phyloP scores from a whole-genome alignment of 2,888 invertebrate genomes.

The Spilosoma lubricipeda region DNA sequence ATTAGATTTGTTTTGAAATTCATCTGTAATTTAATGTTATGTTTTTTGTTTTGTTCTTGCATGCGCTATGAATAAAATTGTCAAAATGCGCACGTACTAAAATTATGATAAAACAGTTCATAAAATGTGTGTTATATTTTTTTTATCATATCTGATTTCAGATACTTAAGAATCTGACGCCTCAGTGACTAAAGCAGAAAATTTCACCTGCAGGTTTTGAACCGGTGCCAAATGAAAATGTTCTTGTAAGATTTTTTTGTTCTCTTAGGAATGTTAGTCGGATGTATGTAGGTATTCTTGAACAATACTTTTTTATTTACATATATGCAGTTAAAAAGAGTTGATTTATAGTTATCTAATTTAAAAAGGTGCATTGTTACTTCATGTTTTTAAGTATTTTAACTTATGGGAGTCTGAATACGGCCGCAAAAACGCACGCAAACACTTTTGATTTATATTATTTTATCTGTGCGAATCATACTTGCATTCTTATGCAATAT shows the following conservation, averaged over 20 bases:
- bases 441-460: too few species aligned
- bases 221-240: slow-evolving; percentile 25
- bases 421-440: background rate
- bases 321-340: background rate
- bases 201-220: slow-evolving; percentile 29
- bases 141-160: slow-evolving; percentile 7
- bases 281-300: background rate
- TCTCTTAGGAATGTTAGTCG: slow-evolving; percentile 9
- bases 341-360: too few species aligned
- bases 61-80: background rate
- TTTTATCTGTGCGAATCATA: too few species aligned
- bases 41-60: background rate
- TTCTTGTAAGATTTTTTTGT: slow-evolving; percentile 20
- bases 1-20: background rate
- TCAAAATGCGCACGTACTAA: too few species aligned
- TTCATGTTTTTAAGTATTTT: background rate
- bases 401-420: background rate
- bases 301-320: background rate
- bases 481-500: too few species aligned
- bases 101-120: background rate
- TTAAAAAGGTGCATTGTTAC: background rate
- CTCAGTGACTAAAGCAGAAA: slow-evolving; percentile 18
- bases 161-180: slow-evolving; percentile 18
- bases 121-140: background rate
- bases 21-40: background rate